Evolutionary conservation across 1,140 invertebrate genomes (phyloP).

Genomic region (Zaprionus tsacasi): DNA sequence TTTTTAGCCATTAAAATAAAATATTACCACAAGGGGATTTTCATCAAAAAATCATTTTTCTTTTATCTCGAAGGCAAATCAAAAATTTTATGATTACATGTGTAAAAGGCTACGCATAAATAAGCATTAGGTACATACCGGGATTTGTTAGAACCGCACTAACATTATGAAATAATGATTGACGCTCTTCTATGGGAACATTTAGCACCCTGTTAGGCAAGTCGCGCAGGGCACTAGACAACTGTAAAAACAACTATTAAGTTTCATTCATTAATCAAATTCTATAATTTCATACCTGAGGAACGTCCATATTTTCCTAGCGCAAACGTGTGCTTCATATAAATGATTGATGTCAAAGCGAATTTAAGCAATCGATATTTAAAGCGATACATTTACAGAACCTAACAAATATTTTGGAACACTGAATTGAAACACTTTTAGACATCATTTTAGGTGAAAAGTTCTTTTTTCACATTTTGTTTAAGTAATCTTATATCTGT

Average conservation of each 20-base stretch:
- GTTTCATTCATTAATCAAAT: conserved; percentile 1
- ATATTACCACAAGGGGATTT: background rate
- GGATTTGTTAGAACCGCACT: conserved; percentile 89
- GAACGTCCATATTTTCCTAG: conserved; percentile 48
- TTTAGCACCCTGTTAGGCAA: conserved; percentile 91
- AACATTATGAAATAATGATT: conserved; percentile 89
- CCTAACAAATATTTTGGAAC: background rate
- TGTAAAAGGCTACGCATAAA: background rate
- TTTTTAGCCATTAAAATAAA: background rate
- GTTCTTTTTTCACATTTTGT: no score
- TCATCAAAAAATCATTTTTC: background rate
- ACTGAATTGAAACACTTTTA: background rate
- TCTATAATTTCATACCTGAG: conserved; percentile 27
- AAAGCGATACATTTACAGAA: background rate
- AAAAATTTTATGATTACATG: background rate
- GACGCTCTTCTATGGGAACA: conserved; percentile 90
- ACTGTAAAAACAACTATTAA: conserved; percentile 22
- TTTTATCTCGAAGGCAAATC: background rate
- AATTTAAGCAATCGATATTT: background rate
- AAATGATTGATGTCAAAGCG: conserved; percentile 5
- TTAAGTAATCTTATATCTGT: background rate
- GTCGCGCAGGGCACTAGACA: conserved; percentile 90
- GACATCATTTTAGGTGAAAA: background rate
- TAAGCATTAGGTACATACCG: conserved; percentile 85
- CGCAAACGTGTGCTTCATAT: conserved; percentile 36